Conservation (phyloP, 2,113 vertebrate genomes). For the Fregetta grallaria region DNA sequence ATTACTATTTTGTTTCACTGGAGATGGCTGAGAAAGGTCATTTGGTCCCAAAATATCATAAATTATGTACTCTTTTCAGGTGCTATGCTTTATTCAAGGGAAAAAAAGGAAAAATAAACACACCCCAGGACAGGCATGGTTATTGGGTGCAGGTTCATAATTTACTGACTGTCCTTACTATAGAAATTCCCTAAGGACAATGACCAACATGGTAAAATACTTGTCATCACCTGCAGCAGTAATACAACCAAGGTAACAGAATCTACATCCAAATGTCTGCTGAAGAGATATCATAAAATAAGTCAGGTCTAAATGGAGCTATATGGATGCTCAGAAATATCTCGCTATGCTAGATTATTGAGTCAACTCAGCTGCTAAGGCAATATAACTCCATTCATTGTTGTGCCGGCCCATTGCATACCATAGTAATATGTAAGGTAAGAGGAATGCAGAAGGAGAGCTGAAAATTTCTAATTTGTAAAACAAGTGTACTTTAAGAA, state of each 20-base stretch:
- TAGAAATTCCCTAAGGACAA: neutral
- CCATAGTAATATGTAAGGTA: neutral
- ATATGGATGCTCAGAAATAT: neutral
- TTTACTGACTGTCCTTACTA: neutral
- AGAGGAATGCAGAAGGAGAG: neutral
- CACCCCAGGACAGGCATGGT: neutral
- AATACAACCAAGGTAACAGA: neutral
- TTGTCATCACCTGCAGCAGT: neutral
- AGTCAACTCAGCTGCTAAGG: neutral
- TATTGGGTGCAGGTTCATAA: neutral
- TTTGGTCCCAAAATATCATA: neutral
- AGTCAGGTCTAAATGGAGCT: neutral
- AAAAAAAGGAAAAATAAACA: neutral
- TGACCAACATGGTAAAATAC: neutral
- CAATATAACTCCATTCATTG: fast-evolving
- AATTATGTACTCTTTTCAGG: neutral
- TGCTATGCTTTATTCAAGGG: neutral
- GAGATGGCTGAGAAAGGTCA: neutral
- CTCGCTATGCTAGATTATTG: neutral
- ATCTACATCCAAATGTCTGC: neutral
- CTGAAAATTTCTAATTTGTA: neutral
- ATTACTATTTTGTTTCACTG: neutral
- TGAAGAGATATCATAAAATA: neutral
- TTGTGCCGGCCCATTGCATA: neutral
- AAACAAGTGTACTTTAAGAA: neutral